phyloP scores from a whole-genome alignment of 2,797 vertebrate species.

The Schizothorax lantsangensis region DNA sequence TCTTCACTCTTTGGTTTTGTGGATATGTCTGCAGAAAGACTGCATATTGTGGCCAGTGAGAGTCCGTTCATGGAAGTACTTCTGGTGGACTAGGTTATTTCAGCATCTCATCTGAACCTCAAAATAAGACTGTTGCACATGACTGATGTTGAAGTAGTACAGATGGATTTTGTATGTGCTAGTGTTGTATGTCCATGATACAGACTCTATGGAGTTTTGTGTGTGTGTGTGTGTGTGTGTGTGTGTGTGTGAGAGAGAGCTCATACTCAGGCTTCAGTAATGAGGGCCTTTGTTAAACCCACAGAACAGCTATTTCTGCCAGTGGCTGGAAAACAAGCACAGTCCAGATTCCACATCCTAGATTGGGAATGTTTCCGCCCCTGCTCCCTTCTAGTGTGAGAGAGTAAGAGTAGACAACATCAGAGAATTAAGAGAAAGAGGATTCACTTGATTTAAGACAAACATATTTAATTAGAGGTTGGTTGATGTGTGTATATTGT shows the following conservation, averaged over 20 bases:
- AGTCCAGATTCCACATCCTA: constrained; percentile 77
- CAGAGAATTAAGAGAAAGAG: constrained; percentile 2
- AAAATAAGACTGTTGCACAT: constrained; percentile 8
- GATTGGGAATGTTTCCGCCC: constrained; percentile 74
- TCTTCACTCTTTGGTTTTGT: constrained; percentile 19
- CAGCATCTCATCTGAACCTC: constrained; percentile 36
- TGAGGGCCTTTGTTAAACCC: constrained; percentile 82
- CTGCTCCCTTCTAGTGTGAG: constrained; percentile 30
- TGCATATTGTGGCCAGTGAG: not conserved
- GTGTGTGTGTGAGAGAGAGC: constrained; percentile 42
- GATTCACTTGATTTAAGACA: not conserved
- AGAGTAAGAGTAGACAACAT: constrained; percentile 8
- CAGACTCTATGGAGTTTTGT: constrained; percentile 15
- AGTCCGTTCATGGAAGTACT: not conserved
- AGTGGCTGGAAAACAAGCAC: constrained; percentile 76
- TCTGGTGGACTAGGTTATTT: constrained; percentile 16
- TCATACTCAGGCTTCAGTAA: constrained; percentile 66
- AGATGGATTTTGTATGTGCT: constrained; percentile 17
- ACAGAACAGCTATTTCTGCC: constrained; percentile 78
- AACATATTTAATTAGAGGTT: not conserved
- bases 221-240: constrained; percentile 27
- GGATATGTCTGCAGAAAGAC: constrained; percentile 3
- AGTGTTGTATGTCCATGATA: constrained; percentile 43
- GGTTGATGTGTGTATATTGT: not conserved
- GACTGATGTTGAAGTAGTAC: constrained; percentile 6